Evolutionary conservation across 2,888 invertebrate genomes (phyloP), one percentile per base, ranked within the genome.

Genomic region (Orthosia incerta): DNA sequence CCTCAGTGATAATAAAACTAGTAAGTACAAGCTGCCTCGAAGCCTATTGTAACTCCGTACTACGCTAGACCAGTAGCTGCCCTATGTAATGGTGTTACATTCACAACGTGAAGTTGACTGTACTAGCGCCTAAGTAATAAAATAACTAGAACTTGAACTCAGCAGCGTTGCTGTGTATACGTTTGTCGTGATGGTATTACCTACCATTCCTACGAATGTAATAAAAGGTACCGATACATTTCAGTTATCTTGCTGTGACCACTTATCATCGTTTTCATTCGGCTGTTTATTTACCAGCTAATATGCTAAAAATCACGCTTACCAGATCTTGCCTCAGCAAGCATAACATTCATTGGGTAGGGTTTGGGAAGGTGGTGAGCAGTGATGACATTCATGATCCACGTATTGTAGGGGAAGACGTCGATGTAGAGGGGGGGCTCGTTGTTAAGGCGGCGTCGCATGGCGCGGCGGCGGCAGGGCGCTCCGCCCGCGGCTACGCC

Each of bases 371-470:
- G 76, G 2, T 91, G 86, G 66, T 92, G 86, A 0, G 95, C 95
- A 0, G 93, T 92, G 55, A 95, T 89, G 2, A 94, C 92, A 77
- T 95, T 95, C 46, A 91, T 87, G 18, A 95, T 93, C 95, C 95
- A 95, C 2, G 89, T 89, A 4, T 88, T 87, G 85, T 95, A 95
- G 3, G 95, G 95, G 74, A 89, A 95, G 2, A 95, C 91, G 69
- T 95, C 95, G 20, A 95, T 93, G 81, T 93, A 95, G 0, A 95
- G 82, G 0, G 95, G 95, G 0, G 95, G 95, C 48, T 94, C 93
- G 13, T 69, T 86, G 83, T 93, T 95, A 7, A 95, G 88, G 0
- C 91, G 89, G 7, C 85, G 86, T 3, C 95, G 91, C 93, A 93
- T 94, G 3, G 90, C 79, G 4, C 90, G 89, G 1, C 88, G 87